Evolutionary conservation across 2,888 invertebrate genomes (phyloP).

Genomic region (Crocallis elinguaria): DNA sequence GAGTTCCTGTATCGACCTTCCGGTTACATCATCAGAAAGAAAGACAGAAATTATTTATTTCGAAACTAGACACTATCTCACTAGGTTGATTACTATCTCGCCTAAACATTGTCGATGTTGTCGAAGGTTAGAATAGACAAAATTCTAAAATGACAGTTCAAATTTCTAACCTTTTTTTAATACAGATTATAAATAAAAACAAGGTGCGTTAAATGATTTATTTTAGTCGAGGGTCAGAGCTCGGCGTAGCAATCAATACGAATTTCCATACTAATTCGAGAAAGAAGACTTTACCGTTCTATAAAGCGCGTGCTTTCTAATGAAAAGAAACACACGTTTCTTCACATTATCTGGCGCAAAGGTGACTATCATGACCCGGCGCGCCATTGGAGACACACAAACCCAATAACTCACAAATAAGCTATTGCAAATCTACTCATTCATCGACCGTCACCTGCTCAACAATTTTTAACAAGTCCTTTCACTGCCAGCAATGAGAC

Average conservation of each 20-base stretch:
- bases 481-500: slow-evolving; percentile 42
- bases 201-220: background rate
- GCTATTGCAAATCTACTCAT: slow-evolving; percentile 41
- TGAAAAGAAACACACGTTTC: slow-evolving; percentile 47
- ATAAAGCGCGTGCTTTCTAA: slow-evolving; percentile 54
- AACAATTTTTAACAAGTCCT: slow-evolving; percentile 39
- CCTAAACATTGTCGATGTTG: no score
- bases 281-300: slow-evolving; percentile 35
- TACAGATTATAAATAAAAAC: background rate
- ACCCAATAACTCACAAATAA: slow-evolving; percentile 43
- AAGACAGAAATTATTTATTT: no score
- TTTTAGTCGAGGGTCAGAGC: slow-evolving; percentile 8
- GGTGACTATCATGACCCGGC: slow-evolving; percentile 57
- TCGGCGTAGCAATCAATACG: slow-evolving; percentile 14
- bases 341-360: slow-evolving; percentile 60
- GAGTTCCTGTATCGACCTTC: no score
- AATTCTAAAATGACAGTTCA: background rate
- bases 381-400: slow-evolving; percentile 48
- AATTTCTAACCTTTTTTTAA: no score
- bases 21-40: no score
- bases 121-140: no score
- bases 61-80: no score
- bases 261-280: slow-evolving; percentile 35
- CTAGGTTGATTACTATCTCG: no score
- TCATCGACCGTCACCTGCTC: slow-evolving; percentile 34